These are phyloP conservation scores for Apamea sordens DNA, from an alignment of 2,888 invertebrate species.

Conservation along the genomic window DNA sequence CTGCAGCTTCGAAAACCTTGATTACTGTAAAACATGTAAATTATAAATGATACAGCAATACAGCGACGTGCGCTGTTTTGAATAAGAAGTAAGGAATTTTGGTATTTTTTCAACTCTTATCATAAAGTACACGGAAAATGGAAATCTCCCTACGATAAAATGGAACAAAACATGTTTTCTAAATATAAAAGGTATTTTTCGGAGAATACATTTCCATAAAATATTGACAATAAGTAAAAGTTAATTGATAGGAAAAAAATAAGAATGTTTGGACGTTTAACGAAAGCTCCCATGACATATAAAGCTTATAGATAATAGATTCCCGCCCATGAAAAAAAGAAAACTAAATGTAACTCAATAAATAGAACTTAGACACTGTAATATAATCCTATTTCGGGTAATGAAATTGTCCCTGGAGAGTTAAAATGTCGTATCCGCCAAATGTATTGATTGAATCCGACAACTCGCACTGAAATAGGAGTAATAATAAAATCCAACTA, in stretches of 20 bases:
- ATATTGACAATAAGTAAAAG: constrained; percentile 20
- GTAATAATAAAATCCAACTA: constrained; percentile 35
- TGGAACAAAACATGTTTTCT: constrained; percentile 25
- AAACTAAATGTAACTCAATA: constrained; percentile 61
- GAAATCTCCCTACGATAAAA: constrained; percentile 2
- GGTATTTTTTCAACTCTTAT: constrained; percentile 16
- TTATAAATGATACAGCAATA: constrained; percentile 43
- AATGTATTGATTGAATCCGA: constrained; percentile 63
- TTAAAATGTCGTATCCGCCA: constrained; percentile 54
- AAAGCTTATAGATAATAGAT: constrained; percentile 30
- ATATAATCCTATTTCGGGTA: constrained; percentile 61
- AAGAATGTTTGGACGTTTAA: constrained; percentile 4
- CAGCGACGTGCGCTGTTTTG: constrained; percentile 30
- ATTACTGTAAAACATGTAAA: constrained; percentile 36
- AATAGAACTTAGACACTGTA: constrained; percentile 62
- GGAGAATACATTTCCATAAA: constrained; percentile 24
- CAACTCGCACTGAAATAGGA: constrained; percentile 36
- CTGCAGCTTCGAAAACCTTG: constrained; percentile 9
- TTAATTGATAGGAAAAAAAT: constrained; percentile 13
- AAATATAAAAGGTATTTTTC: constrained; percentile 9
- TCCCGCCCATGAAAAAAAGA: constrained; percentile 52
- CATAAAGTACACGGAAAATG: constrained; percentile 14
- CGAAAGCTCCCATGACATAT: not conserved
- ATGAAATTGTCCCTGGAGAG: constrained; percentile 59
- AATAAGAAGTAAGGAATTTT: not conserved